phyloP scores from a whole-genome alignment of 2,888 invertebrate genomes.

The Dasypogon diadema region DNA sequence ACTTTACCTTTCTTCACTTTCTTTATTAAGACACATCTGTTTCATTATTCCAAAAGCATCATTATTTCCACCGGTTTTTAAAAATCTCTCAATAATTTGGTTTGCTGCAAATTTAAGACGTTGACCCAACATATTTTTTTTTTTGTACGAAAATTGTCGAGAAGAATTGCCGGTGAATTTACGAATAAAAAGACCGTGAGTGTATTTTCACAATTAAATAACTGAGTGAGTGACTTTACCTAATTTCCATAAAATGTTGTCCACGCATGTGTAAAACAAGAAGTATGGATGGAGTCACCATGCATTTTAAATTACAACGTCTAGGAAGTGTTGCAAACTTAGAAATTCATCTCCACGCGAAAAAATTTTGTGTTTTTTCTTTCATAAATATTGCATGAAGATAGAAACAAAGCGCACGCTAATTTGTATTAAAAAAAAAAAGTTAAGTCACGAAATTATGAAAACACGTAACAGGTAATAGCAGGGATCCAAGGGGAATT shows the following conservation, averaged over 20 bases:
- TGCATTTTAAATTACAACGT: background rate
- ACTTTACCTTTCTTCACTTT: too few species aligned
- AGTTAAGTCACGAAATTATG: background rate
- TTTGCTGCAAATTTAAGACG: too few species aligned
- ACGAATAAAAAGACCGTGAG: too few species aligned
- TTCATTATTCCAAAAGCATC: too few species aligned
- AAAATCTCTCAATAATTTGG: too few species aligned
- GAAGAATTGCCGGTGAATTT: too few species aligned
- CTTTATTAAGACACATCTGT: too few species aligned
- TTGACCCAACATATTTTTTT: too few species aligned
- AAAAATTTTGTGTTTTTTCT: background rate
- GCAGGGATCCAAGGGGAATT: background rate
- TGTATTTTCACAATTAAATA: too few species aligned
- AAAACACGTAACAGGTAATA: background rate
- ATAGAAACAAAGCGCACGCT: background rate
- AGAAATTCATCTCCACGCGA: background rate
- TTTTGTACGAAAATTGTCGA: too few species aligned
- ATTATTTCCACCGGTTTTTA: too few species aligned
- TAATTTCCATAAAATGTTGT: background rate
- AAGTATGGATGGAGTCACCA: background rate
- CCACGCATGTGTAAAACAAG: background rate
- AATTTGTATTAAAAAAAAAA: background rate
- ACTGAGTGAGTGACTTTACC: too few species aligned
- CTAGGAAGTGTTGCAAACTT: background rate
- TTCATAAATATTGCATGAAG: constrained; percentile 1